Conservation (phyloP, 2,888 invertebrate genomes). For the Rhamnusium bicolor region DNA sequence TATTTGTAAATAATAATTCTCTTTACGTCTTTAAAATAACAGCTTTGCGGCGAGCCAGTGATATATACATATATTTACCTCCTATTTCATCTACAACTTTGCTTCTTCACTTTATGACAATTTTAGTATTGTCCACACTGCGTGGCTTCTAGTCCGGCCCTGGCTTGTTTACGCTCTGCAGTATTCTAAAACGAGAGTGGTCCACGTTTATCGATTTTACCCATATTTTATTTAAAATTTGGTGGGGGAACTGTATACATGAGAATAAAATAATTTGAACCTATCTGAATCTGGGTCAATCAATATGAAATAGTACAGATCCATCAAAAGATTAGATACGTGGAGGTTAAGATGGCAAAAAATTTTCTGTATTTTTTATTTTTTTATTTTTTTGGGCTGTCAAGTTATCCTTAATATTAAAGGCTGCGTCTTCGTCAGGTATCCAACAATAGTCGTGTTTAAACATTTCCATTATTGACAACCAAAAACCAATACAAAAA, state of each 20-base stretch:
- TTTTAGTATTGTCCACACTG: no score
- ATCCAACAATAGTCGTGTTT: no score
- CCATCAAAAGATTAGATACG: constrained; percentile 11
- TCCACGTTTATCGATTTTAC: constrained; percentile 43
- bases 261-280: constrained; percentile 24
- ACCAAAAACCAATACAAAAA: no score
- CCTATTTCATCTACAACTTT: no score
- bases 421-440: no score
- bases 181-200: constrained; percentile 34
- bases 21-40: no score
- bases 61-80: no score
- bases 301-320: constrained; percentile 30
- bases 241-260: constrained; percentile 22
- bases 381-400: neutral
- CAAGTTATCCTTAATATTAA: no score
- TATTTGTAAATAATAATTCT: no score
- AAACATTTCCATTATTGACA: no score
- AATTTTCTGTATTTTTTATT: neutral
- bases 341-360: neutral
- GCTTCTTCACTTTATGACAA: no score
- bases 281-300: constrained; percentile 27
- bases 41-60: no score
- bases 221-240: constrained; percentile 46
- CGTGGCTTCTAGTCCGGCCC: neutral
- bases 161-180: constrained; percentile 32